A percentile compares a stretch with the other conserved stretches of the same genome.
Conservation (phyloP, 2,888 invertebrate species). For the Leucania comma region DNA sequence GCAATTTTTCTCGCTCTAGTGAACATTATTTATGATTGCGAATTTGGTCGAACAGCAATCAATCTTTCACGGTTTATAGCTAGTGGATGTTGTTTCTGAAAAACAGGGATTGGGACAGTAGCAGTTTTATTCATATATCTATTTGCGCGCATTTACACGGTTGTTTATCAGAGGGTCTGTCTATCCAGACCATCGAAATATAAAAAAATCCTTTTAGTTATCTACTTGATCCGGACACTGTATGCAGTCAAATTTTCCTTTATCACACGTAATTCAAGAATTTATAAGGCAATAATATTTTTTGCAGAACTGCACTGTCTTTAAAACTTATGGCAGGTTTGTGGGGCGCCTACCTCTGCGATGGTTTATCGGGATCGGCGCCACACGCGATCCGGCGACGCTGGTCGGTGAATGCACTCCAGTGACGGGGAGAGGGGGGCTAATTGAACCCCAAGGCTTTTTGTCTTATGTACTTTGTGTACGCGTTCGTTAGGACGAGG, state of each 20-base stretch:
- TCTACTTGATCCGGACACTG: too few relatives aligned
- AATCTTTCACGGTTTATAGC: not conserved
- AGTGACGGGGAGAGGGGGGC: conserved; percentile 44
- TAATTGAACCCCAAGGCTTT: conserved; percentile 71
- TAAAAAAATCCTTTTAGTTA: not conserved
- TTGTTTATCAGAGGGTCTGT: not conserved
- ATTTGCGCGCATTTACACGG: not conserved
- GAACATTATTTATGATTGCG: not conserved
- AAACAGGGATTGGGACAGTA: not conserved
- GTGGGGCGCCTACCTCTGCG: conserved; percentile 69
- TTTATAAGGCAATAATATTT: conserved; percentile 35
- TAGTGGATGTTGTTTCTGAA: not conserved
- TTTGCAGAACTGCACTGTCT: conserved; percentile 50
- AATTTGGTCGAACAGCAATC: not conserved
- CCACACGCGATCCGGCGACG: conserved; percentile 81
- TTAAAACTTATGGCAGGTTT: conserved; percentile 46
- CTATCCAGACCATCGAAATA: too few relatives aligned
- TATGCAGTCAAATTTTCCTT: not conserved
- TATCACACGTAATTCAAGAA: conserved; percentile 23
- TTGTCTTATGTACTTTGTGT: conserved; percentile 36
- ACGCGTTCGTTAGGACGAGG: conserved; percentile 6
- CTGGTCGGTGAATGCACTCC: conserved; percentile 85
- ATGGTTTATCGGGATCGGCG: conserved; percentile 82
- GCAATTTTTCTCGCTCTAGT: not conserved
- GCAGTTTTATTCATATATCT: not conserved